phyloP scores from a whole-genome alignment of 2,113 vertebrate genomes.

The Zosterops borbonicus region DNA sequence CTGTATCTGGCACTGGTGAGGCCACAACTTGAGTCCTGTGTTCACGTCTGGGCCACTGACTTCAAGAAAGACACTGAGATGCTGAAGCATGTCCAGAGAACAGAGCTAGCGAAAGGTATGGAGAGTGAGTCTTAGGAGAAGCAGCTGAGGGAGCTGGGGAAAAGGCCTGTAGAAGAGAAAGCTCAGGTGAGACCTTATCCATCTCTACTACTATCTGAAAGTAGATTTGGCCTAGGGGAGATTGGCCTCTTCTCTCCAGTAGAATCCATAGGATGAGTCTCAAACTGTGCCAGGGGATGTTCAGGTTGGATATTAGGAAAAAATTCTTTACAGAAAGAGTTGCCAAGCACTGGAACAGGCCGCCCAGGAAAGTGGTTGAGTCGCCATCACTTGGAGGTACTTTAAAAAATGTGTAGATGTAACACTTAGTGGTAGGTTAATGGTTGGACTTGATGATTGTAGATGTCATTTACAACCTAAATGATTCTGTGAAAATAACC shows the following conservation, averaged over 20 bases:
- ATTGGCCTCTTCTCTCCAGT: not conserved
- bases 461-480: not conserved
- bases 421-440: not conserved
- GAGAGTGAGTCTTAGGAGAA: not conserved
- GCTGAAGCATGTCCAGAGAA: not conserved
- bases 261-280: not conserved
- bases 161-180: not conserved
- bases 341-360: not conserved
- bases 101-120: not conserved
- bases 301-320: not conserved
- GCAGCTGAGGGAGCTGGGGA: not conserved
- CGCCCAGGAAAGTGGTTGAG: not conserved
- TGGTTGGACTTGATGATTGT: not conserved
- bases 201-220: not conserved
- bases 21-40: not conserved
- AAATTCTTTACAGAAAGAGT: not conserved
- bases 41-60: not conserved
- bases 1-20: not conserved
- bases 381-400: not conserved
- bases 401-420: not conserved
- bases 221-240: not conserved
- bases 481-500: not conserved
- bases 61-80: not conserved
- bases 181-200: not conserved
- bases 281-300: not conserved